Evolutionary conservation across 2,113 vertebrate genomes (phyloP).

Genomic region (Xenotilapia flavipinnis): DNA sequence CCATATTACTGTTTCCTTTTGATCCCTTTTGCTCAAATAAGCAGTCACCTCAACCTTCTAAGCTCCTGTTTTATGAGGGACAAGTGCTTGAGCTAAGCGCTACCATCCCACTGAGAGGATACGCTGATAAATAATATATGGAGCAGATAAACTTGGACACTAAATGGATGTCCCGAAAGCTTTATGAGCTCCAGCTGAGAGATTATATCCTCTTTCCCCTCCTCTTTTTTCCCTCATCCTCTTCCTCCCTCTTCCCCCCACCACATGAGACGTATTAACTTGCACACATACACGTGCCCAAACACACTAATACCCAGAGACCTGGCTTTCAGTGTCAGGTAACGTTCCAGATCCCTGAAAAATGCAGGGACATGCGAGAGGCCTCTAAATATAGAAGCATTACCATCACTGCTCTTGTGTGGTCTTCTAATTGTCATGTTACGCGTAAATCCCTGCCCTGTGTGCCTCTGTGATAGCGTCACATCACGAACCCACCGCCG

Average conservation of each 20-base stretch:
- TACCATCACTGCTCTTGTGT: slow-evolving; percentile 37
- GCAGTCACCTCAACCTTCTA: slow-evolving; percentile 4
- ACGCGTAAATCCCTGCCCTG: slow-evolving; percentile 11
- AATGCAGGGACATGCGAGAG: slow-evolving; percentile 70
- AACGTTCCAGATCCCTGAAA: slow-evolving; percentile 59
- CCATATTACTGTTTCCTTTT: background rate
- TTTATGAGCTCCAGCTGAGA: background rate
- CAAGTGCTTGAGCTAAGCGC: slow-evolving; percentile 18
- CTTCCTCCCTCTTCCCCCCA: background rate
- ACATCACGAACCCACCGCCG: background rate
- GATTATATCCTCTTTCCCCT: background rate
- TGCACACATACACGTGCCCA: background rate
- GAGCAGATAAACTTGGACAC: slow-evolving; percentile 49
- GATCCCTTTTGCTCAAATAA: background rate
- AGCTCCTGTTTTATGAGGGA: background rate
- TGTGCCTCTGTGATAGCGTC: background rate
- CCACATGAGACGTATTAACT: background rate
- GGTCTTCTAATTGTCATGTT: slow-evolving; percentile 53
- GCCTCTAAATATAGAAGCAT: slow-evolving; percentile 67
- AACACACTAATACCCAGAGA: slow-evolving; percentile 28
- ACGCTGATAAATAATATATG: slow-evolving; percentile 62
- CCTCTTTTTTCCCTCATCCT: background rate
- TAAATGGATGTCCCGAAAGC: slow-evolving; percentile 51
- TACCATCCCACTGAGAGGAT: slow-evolving; percentile 31
- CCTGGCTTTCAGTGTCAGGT: slow-evolving; percentile 59